Evolutionary conservation across 2,797 vertebrate species (phyloP), one percentile per base, ranked within the genome.

Genomic region (Pempheris klunzingeri): DNA sequence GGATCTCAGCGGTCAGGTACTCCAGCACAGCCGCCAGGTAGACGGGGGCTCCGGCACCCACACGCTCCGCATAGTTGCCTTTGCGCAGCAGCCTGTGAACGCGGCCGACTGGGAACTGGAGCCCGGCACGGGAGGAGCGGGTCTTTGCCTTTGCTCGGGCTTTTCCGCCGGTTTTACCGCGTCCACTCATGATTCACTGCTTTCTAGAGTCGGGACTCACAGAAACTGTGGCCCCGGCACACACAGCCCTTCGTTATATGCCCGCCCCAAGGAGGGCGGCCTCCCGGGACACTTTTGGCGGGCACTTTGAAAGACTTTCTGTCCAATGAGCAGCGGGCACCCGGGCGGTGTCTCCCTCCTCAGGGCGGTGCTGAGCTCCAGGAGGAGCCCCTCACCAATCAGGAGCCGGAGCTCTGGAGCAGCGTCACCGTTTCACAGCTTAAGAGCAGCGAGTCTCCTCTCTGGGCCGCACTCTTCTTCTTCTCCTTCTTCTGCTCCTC

Each of bases 1-100:
- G 62, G 62, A 64, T 64, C 32, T 64, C 62, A 38, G 62, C 62
- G 62, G 62, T 64, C 62, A 64, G 62, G 32, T 50, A 65, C 46
- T 64, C 62, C 62, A 64, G 46, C 39, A 57, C 63, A 2, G 62
- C 62, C 14, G 62, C 47, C 47, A 65, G 47, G 22, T 65, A 52
- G 7, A 64, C 61, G 12, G 61, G 61, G 30, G 61, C 47, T 4
- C 62, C 62, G 17, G 63, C 63, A 20, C 63, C 61, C 1, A 49
- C 61, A 7, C 61, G 60, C 43, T 62, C 3, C 1, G 60, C 60
- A 15, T 63, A 63, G 60, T 47, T 63, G 1, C 60, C 60, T 10
- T 63, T 63, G 0, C 60, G 7, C 4, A 47, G 60, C 13, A 28
- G 20, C 15, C 60, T 47, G 60, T 62, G 61, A 1, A 46, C 59